Percentiles rank a stretch among this genome's conserved stretches.
These are phyloP conservation scores for Oligia strigilis DNA, from an alignment of 2,888 invertebrate genomes.

Conservation along the genomic window DNA sequence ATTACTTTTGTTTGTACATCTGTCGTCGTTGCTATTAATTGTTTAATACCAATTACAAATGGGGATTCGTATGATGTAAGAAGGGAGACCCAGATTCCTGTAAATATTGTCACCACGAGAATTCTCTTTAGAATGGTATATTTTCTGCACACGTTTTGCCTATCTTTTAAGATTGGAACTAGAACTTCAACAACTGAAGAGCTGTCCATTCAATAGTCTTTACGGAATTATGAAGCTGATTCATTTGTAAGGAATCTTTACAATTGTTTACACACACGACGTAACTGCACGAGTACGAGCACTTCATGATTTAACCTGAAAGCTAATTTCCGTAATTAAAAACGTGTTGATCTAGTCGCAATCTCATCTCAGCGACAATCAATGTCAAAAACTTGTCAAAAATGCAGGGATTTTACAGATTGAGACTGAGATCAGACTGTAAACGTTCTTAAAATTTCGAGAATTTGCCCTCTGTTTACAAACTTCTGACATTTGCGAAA, in stretches of 20 bases:
- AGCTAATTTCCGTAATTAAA: too few relatives aligned
- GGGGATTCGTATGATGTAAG: background rate
- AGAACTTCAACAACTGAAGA: slow-evolving; percentile 14
- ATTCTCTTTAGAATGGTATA: background rate
- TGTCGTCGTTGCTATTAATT: slow-evolving; percentile 53
- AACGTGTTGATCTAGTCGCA: too few relatives aligned
- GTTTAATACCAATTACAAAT: slow-evolving; percentile 32
- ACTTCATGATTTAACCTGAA: background rate
- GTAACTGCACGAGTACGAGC: background rate
- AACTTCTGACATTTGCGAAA: background rate
- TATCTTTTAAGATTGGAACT: background rate
- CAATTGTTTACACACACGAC: background rate
- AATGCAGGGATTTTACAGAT: too few relatives aligned
- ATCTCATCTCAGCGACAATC: too few relatives aligned
- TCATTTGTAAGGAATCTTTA: slow-evolving; percentile 11
- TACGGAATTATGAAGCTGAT: background rate
- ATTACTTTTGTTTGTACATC: slow-evolving; percentile 77
- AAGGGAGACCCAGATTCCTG: background rate
- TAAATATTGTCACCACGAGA: slow-evolving; percentile 6
- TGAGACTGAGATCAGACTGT: too few relatives aligned
- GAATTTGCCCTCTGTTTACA: too few relatives aligned
- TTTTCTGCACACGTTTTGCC: background rate
- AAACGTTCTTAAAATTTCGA: too few relatives aligned
- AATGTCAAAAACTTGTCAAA: too few relatives aligned
- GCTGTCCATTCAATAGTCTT: background rate